Conservation (phyloP, 2,797 vertebrate genomes). For the Serranus cabrilla region DNA sequence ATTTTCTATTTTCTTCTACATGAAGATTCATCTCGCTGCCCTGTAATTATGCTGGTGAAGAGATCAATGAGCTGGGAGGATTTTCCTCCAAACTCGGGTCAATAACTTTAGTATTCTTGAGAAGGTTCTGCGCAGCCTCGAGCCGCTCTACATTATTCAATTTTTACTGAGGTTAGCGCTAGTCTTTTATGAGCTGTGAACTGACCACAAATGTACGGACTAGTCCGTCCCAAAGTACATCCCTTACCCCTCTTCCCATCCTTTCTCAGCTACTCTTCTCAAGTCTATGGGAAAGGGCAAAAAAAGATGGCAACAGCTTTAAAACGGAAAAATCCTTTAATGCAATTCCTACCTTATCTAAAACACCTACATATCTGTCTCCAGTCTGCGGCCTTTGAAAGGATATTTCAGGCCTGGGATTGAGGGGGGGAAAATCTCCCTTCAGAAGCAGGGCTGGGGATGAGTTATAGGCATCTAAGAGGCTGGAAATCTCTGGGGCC, state of each 20-base stretch:
- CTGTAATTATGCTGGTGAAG: constrained; percentile 76
- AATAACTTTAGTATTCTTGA: constrained; percentile 76
- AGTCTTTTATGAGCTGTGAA: constrained; percentile 88
- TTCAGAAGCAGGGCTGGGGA: constrained; percentile 84
- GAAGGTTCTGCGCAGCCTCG: constrained; percentile 69
- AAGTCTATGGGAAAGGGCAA: constrained; percentile 86
- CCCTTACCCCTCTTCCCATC: constrained; percentile 77
- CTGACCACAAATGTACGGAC: constrained; percentile 86
- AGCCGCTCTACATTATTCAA: constrained; percentile 79
- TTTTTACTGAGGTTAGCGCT: constrained; percentile 77
- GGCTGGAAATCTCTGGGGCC: constrained; percentile 87
- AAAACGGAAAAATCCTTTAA: constrained; percentile 91
- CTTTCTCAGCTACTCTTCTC: constrained; percentile 75
- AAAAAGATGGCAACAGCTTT: constrained; percentile 85
- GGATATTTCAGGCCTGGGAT: constrained; percentile 86
- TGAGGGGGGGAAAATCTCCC: constrained; percentile 83
- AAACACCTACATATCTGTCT: constrained; percentile 92
- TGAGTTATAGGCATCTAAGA: constrained; percentile 90
- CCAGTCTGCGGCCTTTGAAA: constrained; percentile 89
- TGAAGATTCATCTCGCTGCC: constrained; percentile 69
- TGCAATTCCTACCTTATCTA: constrained; percentile 90
- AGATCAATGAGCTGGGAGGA: constrained; percentile 78
- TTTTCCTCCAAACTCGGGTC: constrained; percentile 71
- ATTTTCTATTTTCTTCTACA: constrained; percentile 69
- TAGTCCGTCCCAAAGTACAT: constrained; percentile 80